Base-by-base conservation (phyloP, 2,888 invertebrate genomes). In the Dasypogon diadema region DNA sequence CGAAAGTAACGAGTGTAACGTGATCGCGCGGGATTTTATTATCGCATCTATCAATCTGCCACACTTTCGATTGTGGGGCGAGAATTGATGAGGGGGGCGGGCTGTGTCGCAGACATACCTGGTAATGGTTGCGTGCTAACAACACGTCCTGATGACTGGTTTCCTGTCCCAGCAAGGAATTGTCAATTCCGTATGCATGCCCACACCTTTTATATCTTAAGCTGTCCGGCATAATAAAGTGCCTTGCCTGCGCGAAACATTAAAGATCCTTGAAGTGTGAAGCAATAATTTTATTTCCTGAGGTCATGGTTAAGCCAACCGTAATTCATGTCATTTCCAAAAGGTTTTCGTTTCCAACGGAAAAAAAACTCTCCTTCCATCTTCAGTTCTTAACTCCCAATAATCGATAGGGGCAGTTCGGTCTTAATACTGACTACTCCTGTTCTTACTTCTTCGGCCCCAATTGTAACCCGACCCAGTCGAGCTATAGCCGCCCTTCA, bases 221-320 rank as follows among this genome's bases (percentile, higher is more conserved):
- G 4, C 6, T 10, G 18, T 16, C 8, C 48, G 1, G 4, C 8
- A 1, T 12, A 12, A 48, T 12, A 48, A 48, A 48, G 30, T 58
- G 58, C 58, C 26, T 30, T 58, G 24, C 58, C 5, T 26, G 26
- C 26, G 58, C 24, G 22, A 63, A 63, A n/a, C 63, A 63, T 48
- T 48, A 34, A 63, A 63, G 63, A 18, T 63, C 34, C 34, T 63
- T 42, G 18, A 37, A 63, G 63, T 63, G 68, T 37, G 16, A 24
- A 54, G 70, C 18, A 70, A 21, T 26, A 51, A 34, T 16, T 70
- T 70, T 70, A 70, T 34, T 51, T 54, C 30, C 34, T 70, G 54
- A 70, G 70, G 70, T 70, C 70, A 70, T 54, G 70, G 70, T 70
- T 70, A 51, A 54, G 54, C 54, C 22, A 21, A 46, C 70, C 21